Evolutionary conservation across 1,140 invertebrate species (phyloP), one percentile per base, ranked within the genome.

Genomic region (Pentalonia nigronervosa): DNA sequence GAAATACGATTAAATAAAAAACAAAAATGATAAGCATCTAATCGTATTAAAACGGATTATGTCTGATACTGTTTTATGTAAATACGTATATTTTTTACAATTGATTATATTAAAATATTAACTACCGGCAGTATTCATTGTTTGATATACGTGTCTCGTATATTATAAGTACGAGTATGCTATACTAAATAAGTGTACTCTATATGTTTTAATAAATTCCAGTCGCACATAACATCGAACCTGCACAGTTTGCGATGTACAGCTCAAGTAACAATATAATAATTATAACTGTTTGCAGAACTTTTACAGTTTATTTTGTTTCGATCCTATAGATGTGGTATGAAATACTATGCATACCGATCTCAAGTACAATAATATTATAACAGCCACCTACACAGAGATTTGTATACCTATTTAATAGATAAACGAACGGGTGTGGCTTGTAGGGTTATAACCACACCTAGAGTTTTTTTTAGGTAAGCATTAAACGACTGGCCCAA

Each of bases 1-100:
- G 11, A 76, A 76, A n/a, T 76, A 76, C 30, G n/a, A 76, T 76
- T n/a, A 76, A 76, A 76, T 76, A 76, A n/a, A 76, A 76, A 67
- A 67, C 14, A 67, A 67, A 14, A 67, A 76, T n/a, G 60, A 76
- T 76, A 76, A 76, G n/a, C 60, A 17, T 76, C n/a, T 30, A 76
- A n/a, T n/a, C n/a, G 60, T 76, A n/a, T 76, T 76, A 76, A 76
- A 76, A 76, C 17, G 60, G 30, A 76, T 76, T 76, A 76, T 76
- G 60, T n/a, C 60, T 76, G 30, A n/a, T n/a, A 17, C 60, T 6
- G 14, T 34, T 76, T 76, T 76, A 76, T 76, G 60, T 76, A 76
- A 76, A 76, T 76, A 76, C 14, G n/a, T 76, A 76, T 76, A 76
- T 14, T 76, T 76, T 76, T 76, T 76, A n/a, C n/a, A 76, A 30